Conservation (phyloP, 2,797 vertebrate genomes). For the Thripadectes ignobilis region DNA sequence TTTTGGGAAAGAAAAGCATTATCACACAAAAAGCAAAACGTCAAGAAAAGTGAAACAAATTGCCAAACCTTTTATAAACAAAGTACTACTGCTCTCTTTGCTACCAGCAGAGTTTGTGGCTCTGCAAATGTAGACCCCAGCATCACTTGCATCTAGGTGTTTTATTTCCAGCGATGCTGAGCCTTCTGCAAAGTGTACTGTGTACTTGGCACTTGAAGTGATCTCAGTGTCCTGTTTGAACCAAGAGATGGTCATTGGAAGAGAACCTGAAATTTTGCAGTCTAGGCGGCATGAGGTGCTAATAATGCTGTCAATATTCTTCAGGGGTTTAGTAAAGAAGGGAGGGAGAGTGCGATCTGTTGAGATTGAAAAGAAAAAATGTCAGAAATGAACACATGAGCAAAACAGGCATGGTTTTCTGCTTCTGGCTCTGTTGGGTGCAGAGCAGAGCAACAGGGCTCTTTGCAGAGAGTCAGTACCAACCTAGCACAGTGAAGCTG, state of each 20-base stretch:
- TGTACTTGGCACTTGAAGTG: constrained; percentile 81
- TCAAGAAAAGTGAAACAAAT: constrained; percentile 10
- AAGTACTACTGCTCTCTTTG: constrained; percentile 91
- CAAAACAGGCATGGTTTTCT: neutral
- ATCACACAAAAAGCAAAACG: neutral
- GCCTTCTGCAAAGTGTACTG: constrained; percentile 87
- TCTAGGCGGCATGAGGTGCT: constrained; percentile 83
- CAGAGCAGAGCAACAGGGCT: neutral
- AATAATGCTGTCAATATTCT: constrained; percentile 88
- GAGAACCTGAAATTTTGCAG: constrained; percentile 94
- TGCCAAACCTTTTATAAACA: constrained; percentile 93
- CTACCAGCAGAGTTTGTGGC: constrained; percentile 93
- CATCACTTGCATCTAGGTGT: constrained; percentile 84
- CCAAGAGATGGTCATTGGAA: constrained; percentile 93
- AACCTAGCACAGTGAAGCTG: constrained; percentile 92
- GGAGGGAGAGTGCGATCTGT: constrained; percentile 96
- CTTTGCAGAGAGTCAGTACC: constrained; percentile 63
- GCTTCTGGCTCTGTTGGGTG: neutral
- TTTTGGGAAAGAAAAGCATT: neutral
- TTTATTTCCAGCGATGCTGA: constrained; percentile 87
- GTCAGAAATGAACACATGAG: constrained; percentile 37
- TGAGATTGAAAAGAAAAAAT: constrained; percentile 70
- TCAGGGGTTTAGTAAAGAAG: constrained; percentile 91
- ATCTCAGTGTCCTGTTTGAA: constrained; percentile 92
- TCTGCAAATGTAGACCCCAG: constrained; percentile 92